These are phyloP conservation scores for Thyatira batis DNA, from an alignment of 2,888 invertebrate genomes.

Conservation along the genomic window DNA sequence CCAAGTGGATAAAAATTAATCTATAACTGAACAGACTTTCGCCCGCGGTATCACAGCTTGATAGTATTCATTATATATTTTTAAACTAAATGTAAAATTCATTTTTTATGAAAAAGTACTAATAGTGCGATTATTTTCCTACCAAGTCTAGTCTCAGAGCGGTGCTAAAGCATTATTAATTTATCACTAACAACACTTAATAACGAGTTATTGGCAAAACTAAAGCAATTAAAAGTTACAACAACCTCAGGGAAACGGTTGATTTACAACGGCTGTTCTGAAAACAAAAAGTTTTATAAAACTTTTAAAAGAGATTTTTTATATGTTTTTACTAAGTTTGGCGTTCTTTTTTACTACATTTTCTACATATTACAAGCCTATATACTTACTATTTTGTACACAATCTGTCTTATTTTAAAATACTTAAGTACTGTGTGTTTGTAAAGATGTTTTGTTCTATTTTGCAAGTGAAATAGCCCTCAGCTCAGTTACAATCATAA, in stretches of 20 bases:
- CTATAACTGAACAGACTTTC: no score
- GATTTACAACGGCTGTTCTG: not conserved
- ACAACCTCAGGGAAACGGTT: not conserved
- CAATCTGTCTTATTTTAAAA: not conserved
- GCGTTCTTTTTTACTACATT: no score
- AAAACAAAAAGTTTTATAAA: not conserved
- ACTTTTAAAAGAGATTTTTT: not conserved
- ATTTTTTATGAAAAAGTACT: no score
- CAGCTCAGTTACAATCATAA: slow-evolving; percentile 16
- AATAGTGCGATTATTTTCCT: no score
- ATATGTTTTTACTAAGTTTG: not conserved
- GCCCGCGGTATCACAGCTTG: no score
- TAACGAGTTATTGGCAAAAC: slow-evolving; percentile 1
- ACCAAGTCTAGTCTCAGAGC: no score
- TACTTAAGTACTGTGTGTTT: not conserved
- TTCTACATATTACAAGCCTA: no score
- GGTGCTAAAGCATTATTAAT: not conserved
- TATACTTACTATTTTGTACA: no score
- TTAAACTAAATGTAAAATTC: no score
- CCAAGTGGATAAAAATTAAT: no score
- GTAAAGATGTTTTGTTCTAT: not conserved
- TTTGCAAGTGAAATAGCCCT: slow-evolving; percentile 7
- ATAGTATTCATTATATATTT: no score
- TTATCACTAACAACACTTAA: not conserved
- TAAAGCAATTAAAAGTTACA: slow-evolving; percentile 2